phyloP scores from a whole-genome alignment of 2,888 invertebrate species.

The Diaphora mendica region DNA sequence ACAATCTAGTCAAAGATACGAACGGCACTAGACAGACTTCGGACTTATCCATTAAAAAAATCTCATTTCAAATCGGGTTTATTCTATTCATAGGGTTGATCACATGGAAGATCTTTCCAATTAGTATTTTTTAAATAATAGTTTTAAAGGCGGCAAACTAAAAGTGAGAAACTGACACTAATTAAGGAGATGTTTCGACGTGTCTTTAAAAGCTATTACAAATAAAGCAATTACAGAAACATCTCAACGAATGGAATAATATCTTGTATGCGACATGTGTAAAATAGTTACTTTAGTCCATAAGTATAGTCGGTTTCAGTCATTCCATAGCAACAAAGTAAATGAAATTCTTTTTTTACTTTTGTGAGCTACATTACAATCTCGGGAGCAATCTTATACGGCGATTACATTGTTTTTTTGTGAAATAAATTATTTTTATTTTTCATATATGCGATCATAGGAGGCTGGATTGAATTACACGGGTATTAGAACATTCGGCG shows the following conservation, averaged over 20 bases:
- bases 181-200: constrained; percentile 26
- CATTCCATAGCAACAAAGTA: constrained; percentile 34
- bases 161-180: constrained; percentile 24
- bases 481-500: constrained; percentile 69
- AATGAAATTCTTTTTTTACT: constrained; percentile 26
- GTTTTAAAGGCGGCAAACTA: constrained; percentile 4
- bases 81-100: constrained; percentile 37
- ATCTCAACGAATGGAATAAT: constrained; percentile 14
- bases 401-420: constrained; percentile 53
- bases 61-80: constrained; percentile 51
- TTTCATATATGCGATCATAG: constrained; percentile 51
- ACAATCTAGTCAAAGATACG: constrained; percentile 50
- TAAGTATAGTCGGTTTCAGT: constrained; percentile 18
- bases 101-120: constrained; percentile 35
- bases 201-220: constrained; percentile 19
- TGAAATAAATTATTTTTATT: constrained; percentile 51
- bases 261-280: constrained; percentile 31
- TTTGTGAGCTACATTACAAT: constrained; percentile 41
- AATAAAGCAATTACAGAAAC: constrained; percentile 21
- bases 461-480: constrained; percentile 70
- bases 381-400: constrained; percentile 47
- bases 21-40: constrained; percentile 36
- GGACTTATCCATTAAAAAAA: constrained; percentile 43
- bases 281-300: constrained; percentile 29
- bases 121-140: constrained; percentile 16